Conservation (phyloP, 2,797 vertebrate species). For the Pantherophis vulpinus region DNA sequence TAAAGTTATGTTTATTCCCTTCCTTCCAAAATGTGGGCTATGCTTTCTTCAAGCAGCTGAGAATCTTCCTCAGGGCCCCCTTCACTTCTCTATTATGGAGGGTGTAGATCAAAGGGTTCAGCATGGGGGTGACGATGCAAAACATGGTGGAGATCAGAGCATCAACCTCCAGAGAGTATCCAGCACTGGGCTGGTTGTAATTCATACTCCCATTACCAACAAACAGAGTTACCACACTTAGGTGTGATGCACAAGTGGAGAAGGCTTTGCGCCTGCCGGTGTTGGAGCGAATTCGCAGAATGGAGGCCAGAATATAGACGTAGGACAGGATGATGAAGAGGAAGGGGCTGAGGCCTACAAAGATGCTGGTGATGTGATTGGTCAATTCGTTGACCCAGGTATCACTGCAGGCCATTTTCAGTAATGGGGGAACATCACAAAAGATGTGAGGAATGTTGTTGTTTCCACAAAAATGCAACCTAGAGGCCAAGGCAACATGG, state of each 20-base stretch:
- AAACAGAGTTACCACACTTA: slow-evolving; percentile 22
- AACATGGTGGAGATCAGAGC: neutral
- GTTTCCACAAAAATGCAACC: slow-evolving; percentile 37
- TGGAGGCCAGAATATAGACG: slow-evolving; percentile 37
- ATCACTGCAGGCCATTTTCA: slow-evolving; percentile 42
- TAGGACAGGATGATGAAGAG: slow-evolving; percentile 50
- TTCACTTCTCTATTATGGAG: slow-evolving; percentile 57
- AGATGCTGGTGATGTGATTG: slow-evolving; percentile 39
- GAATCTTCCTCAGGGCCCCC: slow-evolving; percentile 10
- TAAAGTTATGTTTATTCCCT: too few species aligned
- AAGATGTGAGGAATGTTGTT: slow-evolving; percentile 55
- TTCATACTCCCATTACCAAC: neutral
- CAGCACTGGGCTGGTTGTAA: slow-evolving; percentile 24
- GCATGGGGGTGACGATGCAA: slow-evolving; percentile 43
- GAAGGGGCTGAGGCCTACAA: slow-evolving; percentile 40
- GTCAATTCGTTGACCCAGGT: slow-evolving; percentile 30
- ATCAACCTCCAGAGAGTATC: neutral
- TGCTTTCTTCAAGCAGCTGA: neutral
- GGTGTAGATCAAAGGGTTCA: slow-evolving; percentile 68
- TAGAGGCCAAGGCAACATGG: slow-evolving; percentile 36
- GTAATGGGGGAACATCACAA: slow-evolving; percentile 51
- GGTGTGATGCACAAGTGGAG: slow-evolving; percentile 60
- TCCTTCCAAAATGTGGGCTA: neutral
- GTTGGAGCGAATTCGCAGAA: slow-evolving; percentile 28
- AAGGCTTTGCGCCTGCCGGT: slow-evolving; percentile 49